These are phyloP conservation scores for Siphamia tubifer DNA, from an alignment of 2,113 vertebrate species.

Conservation along the genomic window DNA sequence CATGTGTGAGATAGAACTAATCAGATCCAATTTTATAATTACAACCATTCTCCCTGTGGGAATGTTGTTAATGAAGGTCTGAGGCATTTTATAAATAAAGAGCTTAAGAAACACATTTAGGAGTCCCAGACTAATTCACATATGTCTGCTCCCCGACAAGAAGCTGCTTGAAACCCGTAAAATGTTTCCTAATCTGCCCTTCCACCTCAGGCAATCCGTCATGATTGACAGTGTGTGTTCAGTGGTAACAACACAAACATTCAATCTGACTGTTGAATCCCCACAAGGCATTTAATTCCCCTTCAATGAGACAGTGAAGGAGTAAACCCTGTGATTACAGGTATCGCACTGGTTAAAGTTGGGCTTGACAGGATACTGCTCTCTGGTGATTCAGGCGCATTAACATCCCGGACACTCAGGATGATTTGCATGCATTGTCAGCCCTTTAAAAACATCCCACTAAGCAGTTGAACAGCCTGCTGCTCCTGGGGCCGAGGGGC, in stretches of 20 bases:
- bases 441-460: constrained; percentile 66
- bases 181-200: constrained; percentile 72
- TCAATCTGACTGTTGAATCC: constrained; percentile 57
- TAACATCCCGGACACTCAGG: constrained; percentile 67
- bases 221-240: constrained; percentile 72
- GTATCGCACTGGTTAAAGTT: constrained; percentile 64
- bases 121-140: constrained; percentile 50
- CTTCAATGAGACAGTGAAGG: constrained; percentile 59
- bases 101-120: constrained; percentile 41
- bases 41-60: constrained; percentile 15
- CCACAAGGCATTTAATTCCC: constrained; percentile 60
- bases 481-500: constrained; percentile 57
- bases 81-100: constrained; percentile 46
- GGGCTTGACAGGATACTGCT: constrained; percentile 58
- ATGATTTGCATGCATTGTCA: constrained; percentile 74
- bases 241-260: constrained; percentile 71
- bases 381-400: constrained; percentile 63
- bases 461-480: constrained; percentile 66
- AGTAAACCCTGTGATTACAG: constrained; percentile 69
- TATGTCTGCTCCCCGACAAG: constrained; percentile 46
- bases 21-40: constrained; percentile 34
- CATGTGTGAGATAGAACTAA: background rate
- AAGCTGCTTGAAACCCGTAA: constrained; percentile 57
- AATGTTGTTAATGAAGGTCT: constrained; percentile 42
- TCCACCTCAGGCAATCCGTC: constrained; percentile 62